phyloP scores from a whole-genome alignment of 2,888 invertebrate species.

The Mactromeris polynyma region DNA sequence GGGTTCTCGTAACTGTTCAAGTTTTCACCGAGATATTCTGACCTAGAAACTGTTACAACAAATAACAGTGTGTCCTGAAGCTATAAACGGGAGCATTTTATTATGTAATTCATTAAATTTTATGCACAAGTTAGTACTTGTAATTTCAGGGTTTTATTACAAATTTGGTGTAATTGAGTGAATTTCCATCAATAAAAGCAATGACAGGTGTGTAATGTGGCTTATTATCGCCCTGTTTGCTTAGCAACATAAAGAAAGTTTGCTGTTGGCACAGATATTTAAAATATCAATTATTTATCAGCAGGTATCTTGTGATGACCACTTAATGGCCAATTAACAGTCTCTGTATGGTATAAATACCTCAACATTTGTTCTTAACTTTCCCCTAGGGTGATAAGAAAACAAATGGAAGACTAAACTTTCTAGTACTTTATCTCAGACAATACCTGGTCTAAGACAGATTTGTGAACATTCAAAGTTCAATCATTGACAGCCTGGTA shows the following conservation, averaged over 20 bases:
- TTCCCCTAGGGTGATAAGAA: slow-evolving; percentile 18
- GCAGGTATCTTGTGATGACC: slow-evolving; percentile 50
- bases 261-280: slow-evolving; percentile 18
- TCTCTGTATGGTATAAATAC: slow-evolving; percentile 14
- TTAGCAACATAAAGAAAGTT: neutral
- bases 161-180: neutral
- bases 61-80: neutral
- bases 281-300: slow-evolving; percentile 41
- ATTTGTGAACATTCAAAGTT: neutral
- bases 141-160: slow-evolving; percentile 7
- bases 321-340: slow-evolving; percentile 53
- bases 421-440: neutral
- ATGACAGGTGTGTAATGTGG: slow-evolving; percentile 1
- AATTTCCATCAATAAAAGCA: neutral
- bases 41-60: slow-evolving; percentile 2
- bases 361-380: slow-evolving; percentile 25
- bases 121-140: neutral
- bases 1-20: too few species aligned
- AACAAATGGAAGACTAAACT: slow-evolving; percentile 13
- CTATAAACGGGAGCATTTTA: neutral
- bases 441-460: neutral
- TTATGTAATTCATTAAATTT: slow-evolving; percentile 14
- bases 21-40: neutral
- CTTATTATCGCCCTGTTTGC: neutral
- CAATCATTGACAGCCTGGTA: neutral